These are phyloP conservation scores for Aplocera efformata DNA, from an alignment of 2,888 invertebrate genomes.

Conservation along the genomic window DNA sequence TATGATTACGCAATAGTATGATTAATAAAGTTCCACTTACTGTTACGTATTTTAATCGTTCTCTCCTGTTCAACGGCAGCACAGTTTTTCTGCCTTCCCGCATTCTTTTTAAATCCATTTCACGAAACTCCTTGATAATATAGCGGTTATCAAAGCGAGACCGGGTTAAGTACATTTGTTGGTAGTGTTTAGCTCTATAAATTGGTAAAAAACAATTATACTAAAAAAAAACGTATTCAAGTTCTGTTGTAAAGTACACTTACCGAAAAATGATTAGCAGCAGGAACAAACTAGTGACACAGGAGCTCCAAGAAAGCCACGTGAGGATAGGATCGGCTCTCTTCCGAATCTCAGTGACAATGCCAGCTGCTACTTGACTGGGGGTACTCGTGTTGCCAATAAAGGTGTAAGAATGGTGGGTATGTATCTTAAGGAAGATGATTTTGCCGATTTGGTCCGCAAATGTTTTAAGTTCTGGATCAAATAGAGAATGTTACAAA, in stretches of 20 bases:
- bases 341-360: conserved; percentile 82
- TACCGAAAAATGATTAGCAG: conserved; percentile 83
- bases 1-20: too few relatives aligned
- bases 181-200: conserved; percentile 84
- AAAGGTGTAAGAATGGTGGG: conserved; percentile 54
- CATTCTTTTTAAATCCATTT: conserved; percentile 82
- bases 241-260: conserved; percentile 2
- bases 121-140: conserved; percentile 83
- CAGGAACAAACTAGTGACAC: conserved; percentile 82
- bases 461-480: conserved; percentile 52
- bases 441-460: conserved; percentile 42
- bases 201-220: too few relatives aligned
- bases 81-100: conserved; percentile 82
- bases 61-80: conserved; percentile 84
- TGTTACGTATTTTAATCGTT: conserved; percentile 82
- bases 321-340: conserved; percentile 80
- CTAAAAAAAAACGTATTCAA: too few relatives aligned
- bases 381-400: conserved; percentile 51
- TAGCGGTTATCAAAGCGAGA: conserved; percentile 87
- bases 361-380: conserved; percentile 78
- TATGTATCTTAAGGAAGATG: conserved; percentile 45
- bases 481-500: too few relatives aligned
- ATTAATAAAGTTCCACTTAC: too few relatives aligned
- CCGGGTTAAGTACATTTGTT: conserved; percentile 84
- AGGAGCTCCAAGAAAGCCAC: conserved; percentile 83